Conservation (phyloP, 2,797 vertebrate genomes). For the Rallus crepitans region DNA sequence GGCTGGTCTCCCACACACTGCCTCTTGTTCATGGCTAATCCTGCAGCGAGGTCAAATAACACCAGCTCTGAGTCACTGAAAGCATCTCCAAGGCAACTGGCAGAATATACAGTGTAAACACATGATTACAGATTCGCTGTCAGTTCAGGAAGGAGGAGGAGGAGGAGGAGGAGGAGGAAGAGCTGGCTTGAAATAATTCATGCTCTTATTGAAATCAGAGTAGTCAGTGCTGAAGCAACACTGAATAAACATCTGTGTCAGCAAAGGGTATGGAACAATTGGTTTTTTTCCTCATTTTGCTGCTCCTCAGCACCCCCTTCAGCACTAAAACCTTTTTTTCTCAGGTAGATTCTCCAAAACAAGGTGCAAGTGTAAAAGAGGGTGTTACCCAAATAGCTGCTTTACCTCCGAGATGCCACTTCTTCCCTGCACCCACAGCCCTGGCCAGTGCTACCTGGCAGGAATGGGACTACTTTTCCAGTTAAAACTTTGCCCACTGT, state of each 20-base stretch:
- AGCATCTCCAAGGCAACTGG: slow-evolving; percentile 62
- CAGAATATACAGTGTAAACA: slow-evolving; percentile 20
- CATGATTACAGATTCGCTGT: slow-evolving; percentile 18
- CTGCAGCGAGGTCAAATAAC: slow-evolving; percentile 29
- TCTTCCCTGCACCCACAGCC: background rate
- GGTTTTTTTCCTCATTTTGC: background rate
- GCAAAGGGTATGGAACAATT: background rate
- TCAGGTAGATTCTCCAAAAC: background rate
- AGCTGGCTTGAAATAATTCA: slow-evolving; percentile 9
- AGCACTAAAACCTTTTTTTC: background rate
- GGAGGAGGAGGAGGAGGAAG: slow-evolving; percentile 19
- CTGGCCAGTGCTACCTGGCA: background rate
- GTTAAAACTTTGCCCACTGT: background rate
- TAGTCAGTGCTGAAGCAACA: background rate
- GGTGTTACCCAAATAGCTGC: background rate
- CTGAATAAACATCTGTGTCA: background rate
- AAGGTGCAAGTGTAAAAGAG: background rate
- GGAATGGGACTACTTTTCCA: background rate
- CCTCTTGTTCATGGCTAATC: slow-evolving; percentile 46
- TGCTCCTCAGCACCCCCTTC: background rate
- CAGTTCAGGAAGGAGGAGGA: slow-evolving; percentile 13
- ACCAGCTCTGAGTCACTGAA: slow-evolving; percentile 46
- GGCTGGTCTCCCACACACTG: slow-evolving; percentile 35
- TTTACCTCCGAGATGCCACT: background rate
- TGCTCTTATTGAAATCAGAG: background rate